These are phyloP conservation scores for Cynodonichthys magdalenae DNA, from an alignment of 2,797 vertebrate species.

Conservation along the genomic window DNA sequence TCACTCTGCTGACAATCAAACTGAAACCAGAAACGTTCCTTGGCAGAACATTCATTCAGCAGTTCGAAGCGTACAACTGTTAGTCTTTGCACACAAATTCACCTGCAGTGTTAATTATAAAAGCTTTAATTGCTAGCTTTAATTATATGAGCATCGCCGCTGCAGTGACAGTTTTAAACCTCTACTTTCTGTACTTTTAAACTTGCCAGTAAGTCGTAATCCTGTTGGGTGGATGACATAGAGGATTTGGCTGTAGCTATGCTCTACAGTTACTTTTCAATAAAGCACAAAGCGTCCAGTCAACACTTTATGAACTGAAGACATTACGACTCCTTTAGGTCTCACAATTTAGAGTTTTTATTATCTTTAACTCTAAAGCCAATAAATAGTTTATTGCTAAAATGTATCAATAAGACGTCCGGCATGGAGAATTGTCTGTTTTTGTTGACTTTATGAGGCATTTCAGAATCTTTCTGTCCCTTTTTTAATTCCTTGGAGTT, in stretches of 20 bases:
- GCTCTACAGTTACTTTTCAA: slow-evolving; percentile 56
- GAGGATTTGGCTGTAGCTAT: slow-evolving; percentile 55
- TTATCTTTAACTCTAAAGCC: slow-evolving; percentile 15
- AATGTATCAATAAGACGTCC: slow-evolving; percentile 8
- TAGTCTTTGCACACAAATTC: slow-evolving; percentile 72
- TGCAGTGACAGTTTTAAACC: slow-evolving; percentile 70
- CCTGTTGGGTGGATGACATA: slow-evolving; percentile 64
- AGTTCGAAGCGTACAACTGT: slow-evolving; percentile 67
- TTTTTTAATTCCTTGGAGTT: background rate
- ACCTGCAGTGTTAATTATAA: slow-evolving; percentile 76
- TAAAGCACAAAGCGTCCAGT: slow-evolving; percentile 61
- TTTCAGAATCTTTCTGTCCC: background rate
- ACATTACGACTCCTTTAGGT: slow-evolving; percentile 17
- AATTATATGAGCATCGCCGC: slow-evolving; percentile 67
- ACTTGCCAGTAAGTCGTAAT: slow-evolving; percentile 66
- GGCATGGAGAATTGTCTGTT: background rate
- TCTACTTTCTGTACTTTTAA: slow-evolving; percentile 67
- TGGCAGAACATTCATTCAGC: slow-evolving; percentile 51
- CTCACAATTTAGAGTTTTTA: slow-evolving; percentile 23
- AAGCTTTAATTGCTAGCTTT: slow-evolving; percentile 75
- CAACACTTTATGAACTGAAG: slow-evolving; percentile 52
- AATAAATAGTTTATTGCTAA: slow-evolving; percentile 18
- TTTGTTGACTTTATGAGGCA: background rate
- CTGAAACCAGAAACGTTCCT: slow-evolving; percentile 57
- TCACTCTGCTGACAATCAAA: slow-evolving; percentile 55